Conservation (phyloP, 64 coral and sea anemone genomes). For the Stylophora pistillata region DNA sequence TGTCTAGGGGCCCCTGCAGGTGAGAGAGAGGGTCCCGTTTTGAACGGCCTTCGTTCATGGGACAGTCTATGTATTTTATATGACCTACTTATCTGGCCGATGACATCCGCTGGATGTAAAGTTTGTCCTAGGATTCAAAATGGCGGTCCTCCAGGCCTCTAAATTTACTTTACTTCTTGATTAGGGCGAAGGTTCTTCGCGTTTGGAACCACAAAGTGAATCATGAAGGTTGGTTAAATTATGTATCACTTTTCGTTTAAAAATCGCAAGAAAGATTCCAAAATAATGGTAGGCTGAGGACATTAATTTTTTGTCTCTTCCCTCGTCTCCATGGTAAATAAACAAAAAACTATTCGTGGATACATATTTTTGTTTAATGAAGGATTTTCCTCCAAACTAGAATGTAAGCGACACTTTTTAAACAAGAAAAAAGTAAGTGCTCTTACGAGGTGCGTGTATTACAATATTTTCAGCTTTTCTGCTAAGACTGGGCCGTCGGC, state of each 20-base stretch:
- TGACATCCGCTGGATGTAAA: not conserved
- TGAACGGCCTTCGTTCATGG: not conserved
- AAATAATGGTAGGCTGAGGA: not conserved
- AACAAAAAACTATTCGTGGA: not conserved
- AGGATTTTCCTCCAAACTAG: not conserved
- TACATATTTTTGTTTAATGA: not conserved
- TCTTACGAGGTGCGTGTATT: too few relatives aligned
- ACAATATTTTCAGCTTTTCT: too few relatives aligned
- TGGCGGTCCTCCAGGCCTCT: not conserved
- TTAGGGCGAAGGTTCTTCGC: too few relatives aligned
- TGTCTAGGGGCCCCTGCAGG: too few relatives aligned
- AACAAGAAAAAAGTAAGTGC: not conserved
- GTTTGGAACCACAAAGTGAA: not conserved
- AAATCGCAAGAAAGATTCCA: too few relatives aligned
- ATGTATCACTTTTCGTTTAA: not conserved
- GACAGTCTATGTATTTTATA: not conserved
- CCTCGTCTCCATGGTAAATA: slow-evolving; percentile 17
- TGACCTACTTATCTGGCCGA: too few relatives aligned
- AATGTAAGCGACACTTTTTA: not conserved
- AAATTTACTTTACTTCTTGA: not conserved
- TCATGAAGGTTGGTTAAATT: slow-evolving; percentile 8
- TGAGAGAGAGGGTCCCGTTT: too few relatives aligned
- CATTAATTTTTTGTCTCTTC: not conserved
- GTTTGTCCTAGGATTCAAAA: not conserved
- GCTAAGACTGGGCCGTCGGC: too few relatives aligned